phyloP scores from a whole-genome alignment of 2,113 vertebrate species.

The Pteropus alecto region DNA sequence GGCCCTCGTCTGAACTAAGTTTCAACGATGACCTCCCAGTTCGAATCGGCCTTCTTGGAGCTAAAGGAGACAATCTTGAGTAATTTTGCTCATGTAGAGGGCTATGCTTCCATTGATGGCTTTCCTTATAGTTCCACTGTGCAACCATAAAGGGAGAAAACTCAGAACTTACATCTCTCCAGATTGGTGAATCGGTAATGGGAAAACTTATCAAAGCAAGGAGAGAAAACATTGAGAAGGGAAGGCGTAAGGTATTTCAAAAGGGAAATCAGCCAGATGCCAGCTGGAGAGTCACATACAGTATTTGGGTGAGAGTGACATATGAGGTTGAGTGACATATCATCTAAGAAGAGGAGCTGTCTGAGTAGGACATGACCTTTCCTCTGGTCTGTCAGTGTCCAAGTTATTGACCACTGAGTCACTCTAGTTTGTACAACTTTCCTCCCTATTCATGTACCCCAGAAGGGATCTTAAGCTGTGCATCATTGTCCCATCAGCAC shows the following conservation, averaged over 20 bases:
- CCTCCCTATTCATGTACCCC: background rate
- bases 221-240: background rate
- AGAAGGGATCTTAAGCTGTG: background rate
- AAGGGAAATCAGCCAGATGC: background rate
- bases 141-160: background rate
- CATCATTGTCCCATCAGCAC: background rate
- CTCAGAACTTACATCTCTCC: background rate
- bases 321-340: background rate
- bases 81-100: background rate
- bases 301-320: background rate
- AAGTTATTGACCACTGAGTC: background rate
- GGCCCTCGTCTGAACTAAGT: background rate
- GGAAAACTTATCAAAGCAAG: background rate
- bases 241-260: background rate
- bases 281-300: background rate
- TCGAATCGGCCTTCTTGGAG: background rate
- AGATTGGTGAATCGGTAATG: background rate
- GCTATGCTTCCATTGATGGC: background rate
- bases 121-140: background rate
- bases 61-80: background rate
- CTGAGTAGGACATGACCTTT: background rate
- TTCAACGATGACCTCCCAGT: background rate
- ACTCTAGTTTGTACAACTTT: background rate
- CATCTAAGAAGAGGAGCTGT: background rate
- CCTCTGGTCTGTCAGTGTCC: background rate